Conservation (phyloP, 53 echinoderm and acorn worm genomes). For the Antedon mediterranea region DNA sequence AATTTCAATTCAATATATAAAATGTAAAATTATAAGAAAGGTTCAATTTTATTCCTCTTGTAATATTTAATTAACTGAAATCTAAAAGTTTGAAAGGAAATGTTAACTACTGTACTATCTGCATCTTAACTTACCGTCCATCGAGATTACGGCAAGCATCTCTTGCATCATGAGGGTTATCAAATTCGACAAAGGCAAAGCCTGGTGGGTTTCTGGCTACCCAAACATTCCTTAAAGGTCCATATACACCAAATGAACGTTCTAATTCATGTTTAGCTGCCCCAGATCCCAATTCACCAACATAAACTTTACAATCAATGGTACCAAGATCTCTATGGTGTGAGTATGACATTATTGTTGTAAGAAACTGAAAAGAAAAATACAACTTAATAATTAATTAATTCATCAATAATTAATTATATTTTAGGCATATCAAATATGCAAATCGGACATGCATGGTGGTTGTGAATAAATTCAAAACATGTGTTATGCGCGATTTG, state of each 20-base stretch:
- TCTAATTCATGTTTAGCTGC: conserved; percentile 35
- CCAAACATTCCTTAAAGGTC: conserved; percentile 32
- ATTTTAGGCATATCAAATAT: no score
- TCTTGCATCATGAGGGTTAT: conserved; percentile 19
- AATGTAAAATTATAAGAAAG: no score
- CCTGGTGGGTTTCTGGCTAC: conserved; percentile 35
- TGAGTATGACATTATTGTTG: background rate
- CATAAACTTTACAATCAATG: conserved; percentile 28
- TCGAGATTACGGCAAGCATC: conserved; percentile 26
- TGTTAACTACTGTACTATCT: background rate
- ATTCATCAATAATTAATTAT: no score
- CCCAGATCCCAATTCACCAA: conserved; percentile 26
- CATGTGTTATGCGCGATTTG: no score
- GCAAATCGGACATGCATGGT: no score
- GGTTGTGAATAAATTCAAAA: no score
- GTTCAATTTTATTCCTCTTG: no score
- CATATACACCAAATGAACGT: conserved; percentile 26
- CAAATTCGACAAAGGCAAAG: conserved; percentile 31
- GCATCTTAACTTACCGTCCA: conserved; percentile 34
- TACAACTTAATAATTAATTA: no score
- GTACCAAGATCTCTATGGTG: conserved; percentile 29
- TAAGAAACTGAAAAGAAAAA: no score
- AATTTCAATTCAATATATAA: no score
- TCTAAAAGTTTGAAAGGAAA: no score
- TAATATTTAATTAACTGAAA: no score